phyloP scores from a whole-genome alignment of 2,113 vertebrate species.

The Sturnus vulgaris region DNA sequence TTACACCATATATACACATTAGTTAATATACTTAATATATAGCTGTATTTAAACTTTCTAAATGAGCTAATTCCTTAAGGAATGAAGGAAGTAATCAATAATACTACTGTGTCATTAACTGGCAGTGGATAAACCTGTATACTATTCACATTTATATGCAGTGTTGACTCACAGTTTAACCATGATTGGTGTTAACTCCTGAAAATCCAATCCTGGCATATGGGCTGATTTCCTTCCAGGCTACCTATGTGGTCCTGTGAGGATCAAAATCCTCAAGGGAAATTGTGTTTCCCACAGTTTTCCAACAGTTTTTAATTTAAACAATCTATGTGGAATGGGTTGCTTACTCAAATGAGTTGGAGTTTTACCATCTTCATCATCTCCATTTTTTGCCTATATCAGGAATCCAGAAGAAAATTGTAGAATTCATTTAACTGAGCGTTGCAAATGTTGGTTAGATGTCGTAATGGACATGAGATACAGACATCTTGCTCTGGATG shows the following conservation, averaged over 20 bases:
- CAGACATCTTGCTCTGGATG: background rate
- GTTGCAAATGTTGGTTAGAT: background rate
- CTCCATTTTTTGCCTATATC: background rate
- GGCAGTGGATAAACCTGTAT: background rate
- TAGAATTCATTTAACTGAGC: background rate
- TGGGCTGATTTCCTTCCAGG: background rate
- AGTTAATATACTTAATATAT: background rate
- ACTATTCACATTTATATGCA: background rate
- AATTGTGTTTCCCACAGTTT: background rate
- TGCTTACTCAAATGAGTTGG: background rate
- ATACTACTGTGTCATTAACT: background rate
- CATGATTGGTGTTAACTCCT: background rate
- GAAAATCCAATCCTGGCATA: background rate
- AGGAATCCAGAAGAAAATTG: background rate
- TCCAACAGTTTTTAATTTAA: background rate
- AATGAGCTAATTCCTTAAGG: background rate
- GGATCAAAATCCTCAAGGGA: background rate
- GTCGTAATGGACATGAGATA: background rate
- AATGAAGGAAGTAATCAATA: background rate
- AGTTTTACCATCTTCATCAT: background rate
- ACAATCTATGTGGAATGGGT: background rate
- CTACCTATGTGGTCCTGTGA: background rate
- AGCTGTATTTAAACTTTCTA: background rate
- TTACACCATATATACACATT: background rate
- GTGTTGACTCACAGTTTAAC: background rate